Evolutionary conservation across 53 echinoderm and acorn worm species (phyloP), one percentile per base, ranked within the genome.

Genomic region (Patiria pectinifera): DNA sequence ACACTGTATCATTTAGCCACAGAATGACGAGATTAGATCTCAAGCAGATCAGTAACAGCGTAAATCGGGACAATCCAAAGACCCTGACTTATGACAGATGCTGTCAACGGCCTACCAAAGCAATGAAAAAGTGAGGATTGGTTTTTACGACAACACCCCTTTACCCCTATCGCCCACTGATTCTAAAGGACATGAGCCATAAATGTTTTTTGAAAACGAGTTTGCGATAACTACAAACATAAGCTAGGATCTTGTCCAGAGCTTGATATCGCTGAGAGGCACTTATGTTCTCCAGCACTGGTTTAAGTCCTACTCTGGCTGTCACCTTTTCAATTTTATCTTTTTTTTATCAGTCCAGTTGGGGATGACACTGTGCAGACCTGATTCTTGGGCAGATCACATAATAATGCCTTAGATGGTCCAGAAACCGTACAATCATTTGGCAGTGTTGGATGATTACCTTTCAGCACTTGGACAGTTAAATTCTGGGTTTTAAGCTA

Each of bases 1-100:
- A 87, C 78, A 87, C 75, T 87, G 87, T 87, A 78, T 75, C 87
- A 87, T 60, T 77, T 87, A 78, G 87, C 60, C 4, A 22, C 19
- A 76, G 76, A 87, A 87, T 87, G 87, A 24, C 72, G 35, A 35
- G 35, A 76, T 87, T 59, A 87, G 76, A 59, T 16, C 87, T 53
- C 76, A 87, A 87, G 76, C 87, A 24, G 76, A 75, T 87, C 76
- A 75, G 75, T 1, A 0, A 35, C 35, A 16, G 59, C 26, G 0
- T 35, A 35, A 35, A 35, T 35, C 35, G 35, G 35, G 35, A 35
- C 35, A 35, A 35, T 35, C 35, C 35, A 35, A 35, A 35, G 35
- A 35, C 35, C 35, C 35, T 35, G 35, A 35, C 35, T 35, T 35
- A 35, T 35, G 35, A 35, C 35, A 35, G 53, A 53, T 53, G 5